Percentiles rank a stretch among this genome's conserved stretches.
These are phyloP conservation scores for Bubo scandiacus DNA, from an alignment of 2,113 vertebrate genomes.

Conservation along the genomic window DNA sequence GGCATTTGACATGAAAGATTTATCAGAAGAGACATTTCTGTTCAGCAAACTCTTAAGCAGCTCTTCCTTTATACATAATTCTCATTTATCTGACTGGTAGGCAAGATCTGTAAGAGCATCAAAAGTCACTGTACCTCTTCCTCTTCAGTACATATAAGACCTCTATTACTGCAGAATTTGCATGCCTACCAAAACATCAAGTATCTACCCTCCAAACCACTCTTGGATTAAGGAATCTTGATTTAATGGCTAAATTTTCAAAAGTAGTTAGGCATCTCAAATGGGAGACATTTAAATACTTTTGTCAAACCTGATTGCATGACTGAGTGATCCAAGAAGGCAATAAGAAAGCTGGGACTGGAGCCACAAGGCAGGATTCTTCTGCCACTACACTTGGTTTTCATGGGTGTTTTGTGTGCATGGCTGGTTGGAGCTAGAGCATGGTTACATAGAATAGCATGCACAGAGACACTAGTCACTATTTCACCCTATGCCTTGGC, in stretches of 20 bases:
- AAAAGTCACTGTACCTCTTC: neutral
- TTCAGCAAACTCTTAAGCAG: neutral
- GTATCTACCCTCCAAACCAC: neutral
- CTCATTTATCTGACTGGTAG: neutral
- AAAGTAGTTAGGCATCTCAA: neutral
- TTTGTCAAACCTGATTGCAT: neutral
- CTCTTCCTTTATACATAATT: neutral
- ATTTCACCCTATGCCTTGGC: neutral
- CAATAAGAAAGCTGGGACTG: neutral
- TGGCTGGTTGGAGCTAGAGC: neutral
- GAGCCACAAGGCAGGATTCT: neutral
- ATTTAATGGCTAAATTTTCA: neutral
- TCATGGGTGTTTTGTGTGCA: neutral
- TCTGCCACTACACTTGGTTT: neutral
- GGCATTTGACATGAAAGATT: constrained; percentile 44
- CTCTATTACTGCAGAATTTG: neutral
- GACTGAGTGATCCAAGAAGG: neutral
- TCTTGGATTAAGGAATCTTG: neutral
- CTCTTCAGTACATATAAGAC: neutral
- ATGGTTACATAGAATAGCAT: neutral
- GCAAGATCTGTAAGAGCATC: neutral
- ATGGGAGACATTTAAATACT: neutral
- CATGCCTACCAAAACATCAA: neutral
- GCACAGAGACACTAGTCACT: neutral
- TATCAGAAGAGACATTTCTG: constrained; percentile 29